A percentile compares a stretch with the other conserved stretches of the same genome.
Conservation (phyloP, 2,113 vertebrate genomes). For the Gopherus evgoodei region DNA sequence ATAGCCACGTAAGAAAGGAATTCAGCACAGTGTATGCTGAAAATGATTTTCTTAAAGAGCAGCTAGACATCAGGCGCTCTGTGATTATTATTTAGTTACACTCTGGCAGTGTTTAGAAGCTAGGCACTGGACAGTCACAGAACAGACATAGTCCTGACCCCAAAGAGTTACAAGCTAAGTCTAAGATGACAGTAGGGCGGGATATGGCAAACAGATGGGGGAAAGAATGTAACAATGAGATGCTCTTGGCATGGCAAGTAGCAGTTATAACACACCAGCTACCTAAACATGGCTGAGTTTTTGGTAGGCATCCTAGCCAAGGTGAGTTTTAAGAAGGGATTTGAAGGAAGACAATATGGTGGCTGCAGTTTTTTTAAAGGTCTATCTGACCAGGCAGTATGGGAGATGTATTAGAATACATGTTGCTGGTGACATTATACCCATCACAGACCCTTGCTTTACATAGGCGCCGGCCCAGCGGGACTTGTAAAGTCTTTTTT, state of each 20-base stretch:
- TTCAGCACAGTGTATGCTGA: background rate
- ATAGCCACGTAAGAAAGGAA: background rate
- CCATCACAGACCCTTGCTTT: background rate
- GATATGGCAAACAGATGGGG: background rate
- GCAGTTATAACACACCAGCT: background rate
- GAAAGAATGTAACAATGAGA: background rate
- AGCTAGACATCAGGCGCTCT: background rate
- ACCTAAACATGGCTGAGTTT: background rate
- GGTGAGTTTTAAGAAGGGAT: background rate
- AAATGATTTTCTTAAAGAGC: background rate
- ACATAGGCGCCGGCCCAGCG: background rate
- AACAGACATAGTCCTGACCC: background rate
- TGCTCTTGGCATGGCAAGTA: no score
- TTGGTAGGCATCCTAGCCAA: background rate
- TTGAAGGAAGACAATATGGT: background rate
- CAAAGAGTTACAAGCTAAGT: background rate
- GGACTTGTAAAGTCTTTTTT: background rate
- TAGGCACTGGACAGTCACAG: background rate
- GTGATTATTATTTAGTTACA: background rate
- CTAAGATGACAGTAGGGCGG: background rate
- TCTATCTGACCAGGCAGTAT: background rate
- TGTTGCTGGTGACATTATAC: background rate
- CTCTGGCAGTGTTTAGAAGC: background rate
- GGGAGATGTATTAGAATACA: background rate
- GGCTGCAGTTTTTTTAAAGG: background rate